phyloP scores from a whole-genome alignment of 2,888 invertebrate species.

The Lathronympha strigana region DNA sequence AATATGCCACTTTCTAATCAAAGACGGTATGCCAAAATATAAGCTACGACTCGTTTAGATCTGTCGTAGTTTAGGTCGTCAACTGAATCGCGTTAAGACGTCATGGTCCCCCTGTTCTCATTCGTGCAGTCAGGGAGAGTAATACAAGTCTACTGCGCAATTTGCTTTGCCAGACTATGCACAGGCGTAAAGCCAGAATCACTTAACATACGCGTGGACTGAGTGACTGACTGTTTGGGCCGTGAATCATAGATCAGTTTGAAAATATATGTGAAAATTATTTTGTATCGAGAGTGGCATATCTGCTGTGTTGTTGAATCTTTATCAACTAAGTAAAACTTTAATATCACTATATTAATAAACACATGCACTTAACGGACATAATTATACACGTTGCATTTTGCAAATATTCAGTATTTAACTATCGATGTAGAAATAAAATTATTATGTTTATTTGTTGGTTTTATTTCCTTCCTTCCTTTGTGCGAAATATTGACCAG shows the following conservation, averaged over 20 bases:
- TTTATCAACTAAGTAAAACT: not conserved
- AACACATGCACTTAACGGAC: conserved; percentile 8
- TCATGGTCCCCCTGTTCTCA: not conserved
- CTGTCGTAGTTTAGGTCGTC: too few species aligned
- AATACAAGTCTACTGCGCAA: too few species aligned
- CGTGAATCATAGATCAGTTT: not conserved
- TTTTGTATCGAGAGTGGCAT: not conserved
- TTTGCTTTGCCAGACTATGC: too few species aligned
- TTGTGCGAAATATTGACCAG: not conserved
- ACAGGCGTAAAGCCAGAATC: not conserved
- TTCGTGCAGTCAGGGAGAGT: not conserved
- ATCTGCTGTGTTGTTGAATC: not conserved
- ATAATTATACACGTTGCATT: conserved; percentile 37
- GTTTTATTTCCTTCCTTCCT: conserved; percentile 12
- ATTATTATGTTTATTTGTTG: conserved; percentile 32
- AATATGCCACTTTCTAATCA: not conserved
- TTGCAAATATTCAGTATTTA: conserved; percentile 43
- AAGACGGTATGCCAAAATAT: not conserved
- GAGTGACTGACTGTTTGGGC: not conserved
- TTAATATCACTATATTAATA: not conserved
- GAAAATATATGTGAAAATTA: not conserved
- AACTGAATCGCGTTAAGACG: too few species aligned
- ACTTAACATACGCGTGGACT: not conserved
- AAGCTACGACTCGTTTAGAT: too few species aligned
- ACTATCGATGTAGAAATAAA: conserved; percentile 43